Percentiles rank a stretch among this genome's conserved stretches.
phyloP scores from a whole-genome alignment of 1,140 invertebrate genomes.

The Thrips palmi region DNA sequence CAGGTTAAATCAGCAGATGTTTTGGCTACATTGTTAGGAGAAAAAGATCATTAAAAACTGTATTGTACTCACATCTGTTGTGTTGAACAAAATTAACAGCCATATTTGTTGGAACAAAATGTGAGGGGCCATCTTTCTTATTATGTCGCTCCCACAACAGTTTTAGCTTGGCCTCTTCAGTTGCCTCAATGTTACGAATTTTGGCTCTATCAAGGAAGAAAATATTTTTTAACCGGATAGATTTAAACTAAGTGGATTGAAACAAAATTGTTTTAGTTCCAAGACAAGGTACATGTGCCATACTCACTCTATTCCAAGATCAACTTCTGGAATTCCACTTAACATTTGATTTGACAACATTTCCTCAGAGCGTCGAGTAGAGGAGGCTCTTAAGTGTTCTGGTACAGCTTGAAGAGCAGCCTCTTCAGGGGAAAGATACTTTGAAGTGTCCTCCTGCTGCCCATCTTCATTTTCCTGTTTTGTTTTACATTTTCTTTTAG shows the following conservation, averaged over 20 bases:
- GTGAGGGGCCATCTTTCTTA: conserved; percentile 85
- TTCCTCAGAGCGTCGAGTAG: conserved; percentile 71
- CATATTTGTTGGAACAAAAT: conserved; percentile 95
- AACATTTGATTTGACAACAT: conserved; percentile 99
- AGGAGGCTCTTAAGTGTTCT: conserved; percentile 65
- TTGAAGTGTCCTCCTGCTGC: conserved; percentile 26
- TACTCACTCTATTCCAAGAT: conserved; percentile 87
- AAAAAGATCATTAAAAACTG: not conserved
- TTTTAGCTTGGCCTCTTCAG: conserved; percentile 90
- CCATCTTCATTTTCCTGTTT: conserved; percentile 21
- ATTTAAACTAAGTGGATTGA: not conserved
- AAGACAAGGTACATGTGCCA: not conserved
- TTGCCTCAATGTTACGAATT: conserved; percentile 94
- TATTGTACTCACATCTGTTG: conserved; percentile 56
- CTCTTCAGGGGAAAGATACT: conserved; percentile 71
- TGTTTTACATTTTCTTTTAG: conserved; percentile 58
- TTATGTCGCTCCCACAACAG: conserved; percentile 71
- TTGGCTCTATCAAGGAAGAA: conserved; percentile 69
- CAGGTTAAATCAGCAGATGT: not conserved
- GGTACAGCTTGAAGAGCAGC: conserved; percentile 69
- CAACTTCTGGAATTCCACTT: conserved; percentile 98
- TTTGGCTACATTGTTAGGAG: not conserved
- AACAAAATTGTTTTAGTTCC: not conserved
- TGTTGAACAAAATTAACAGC: conserved; percentile 96
- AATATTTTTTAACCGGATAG: not conserved